Evolutionary conservation across 2,113 vertebrate species (phyloP).

Genomic region (Psittacara wagleri): DNA sequence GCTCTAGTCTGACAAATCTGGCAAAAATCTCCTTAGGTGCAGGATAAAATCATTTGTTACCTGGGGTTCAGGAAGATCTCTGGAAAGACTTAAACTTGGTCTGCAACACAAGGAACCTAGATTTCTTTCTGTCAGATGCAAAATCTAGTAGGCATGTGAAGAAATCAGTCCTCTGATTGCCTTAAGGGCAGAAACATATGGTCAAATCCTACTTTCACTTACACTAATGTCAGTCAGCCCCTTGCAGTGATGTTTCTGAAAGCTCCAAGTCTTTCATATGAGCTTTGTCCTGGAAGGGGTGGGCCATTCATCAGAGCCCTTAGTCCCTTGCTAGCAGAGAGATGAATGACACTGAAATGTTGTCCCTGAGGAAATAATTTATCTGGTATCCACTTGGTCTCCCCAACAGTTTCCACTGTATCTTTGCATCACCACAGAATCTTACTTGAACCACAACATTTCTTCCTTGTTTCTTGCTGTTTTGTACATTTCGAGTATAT

Average conservation of each 20-base stretch:
- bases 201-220: neutral
- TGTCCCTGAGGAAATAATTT: neutral
- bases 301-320: neutral
- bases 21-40: neutral
- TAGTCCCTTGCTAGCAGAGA: neutral
- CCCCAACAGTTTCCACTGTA: neutral
- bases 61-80: neutral
- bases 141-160: neutral
- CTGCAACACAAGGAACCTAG: neutral
- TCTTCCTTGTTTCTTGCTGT: neutral
- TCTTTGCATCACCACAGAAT: neutral
- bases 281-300: neutral
- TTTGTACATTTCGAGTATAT: neutral
- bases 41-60: neutral
- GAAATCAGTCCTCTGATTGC: neutral
- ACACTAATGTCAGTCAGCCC: neutral
- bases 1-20: neutral
- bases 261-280: rapidly evolving
- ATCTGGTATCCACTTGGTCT: neutral
- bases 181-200: too few species aligned
- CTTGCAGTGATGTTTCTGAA: neutral
- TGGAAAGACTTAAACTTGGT: neutral
- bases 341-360: neutral
- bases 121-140: neutral
- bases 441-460: neutral